Evolutionary conservation across 2,888 invertebrate species (phyloP).

Genomic region (Tubulanus polymorphus): DNA sequence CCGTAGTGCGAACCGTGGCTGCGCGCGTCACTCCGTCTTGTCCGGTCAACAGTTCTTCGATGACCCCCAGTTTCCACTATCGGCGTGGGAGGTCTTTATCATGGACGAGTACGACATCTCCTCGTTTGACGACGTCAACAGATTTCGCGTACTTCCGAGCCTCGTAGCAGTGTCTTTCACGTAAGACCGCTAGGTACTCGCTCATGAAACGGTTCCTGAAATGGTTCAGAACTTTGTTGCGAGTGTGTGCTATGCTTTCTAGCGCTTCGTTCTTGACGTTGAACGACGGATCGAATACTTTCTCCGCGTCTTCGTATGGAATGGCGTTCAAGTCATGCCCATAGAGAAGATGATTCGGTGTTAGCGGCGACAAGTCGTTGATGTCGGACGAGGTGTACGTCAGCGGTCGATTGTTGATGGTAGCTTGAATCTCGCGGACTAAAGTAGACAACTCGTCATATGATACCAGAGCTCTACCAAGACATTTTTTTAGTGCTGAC

Average conservation of each 20-base stretch:
- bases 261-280: not conserved
- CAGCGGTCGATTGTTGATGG: slow-evolving; percentile 4
- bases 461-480: not conserved
- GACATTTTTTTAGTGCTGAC: not conserved
- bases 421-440: slow-evolving; percentile 3
- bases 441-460: slow-evolving; percentile 3
- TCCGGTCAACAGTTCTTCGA: not conserved
- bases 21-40: not conserved
- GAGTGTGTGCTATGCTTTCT: not conserved
- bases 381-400: slow-evolving; percentile 2
- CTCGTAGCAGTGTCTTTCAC: not conserved
- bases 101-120: not conserved
- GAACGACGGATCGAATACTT: no score
- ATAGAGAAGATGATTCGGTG: not conserved
- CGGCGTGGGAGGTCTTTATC: not conserved
- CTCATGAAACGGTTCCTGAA: not conserved
- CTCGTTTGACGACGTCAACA: not conserved
- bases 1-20: not conserved
- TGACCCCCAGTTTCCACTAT: not conserved
- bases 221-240: not conserved
- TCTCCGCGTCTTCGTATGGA: no score
- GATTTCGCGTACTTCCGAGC: not conserved
- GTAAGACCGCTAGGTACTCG: not conserved
- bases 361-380: not conserved
- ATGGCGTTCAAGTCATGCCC: no score